Base-by-base conservation (phyloP, 1,140 invertebrate species). In the Geopemphigus sp. region DNA sequence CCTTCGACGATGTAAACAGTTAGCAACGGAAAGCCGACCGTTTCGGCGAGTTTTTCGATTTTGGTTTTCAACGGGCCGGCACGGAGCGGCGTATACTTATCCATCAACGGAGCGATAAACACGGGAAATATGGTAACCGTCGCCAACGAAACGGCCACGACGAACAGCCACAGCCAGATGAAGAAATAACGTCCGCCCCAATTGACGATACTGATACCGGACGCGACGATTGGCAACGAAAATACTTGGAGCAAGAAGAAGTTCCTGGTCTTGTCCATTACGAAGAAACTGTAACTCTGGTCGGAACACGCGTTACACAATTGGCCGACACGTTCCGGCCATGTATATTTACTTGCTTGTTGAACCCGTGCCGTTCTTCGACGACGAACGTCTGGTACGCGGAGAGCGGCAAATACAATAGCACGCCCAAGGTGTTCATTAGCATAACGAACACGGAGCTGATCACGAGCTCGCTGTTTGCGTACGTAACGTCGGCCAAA, bases 1-100 rank as follows among this genome's bases (percentile, higher is more conserved):
- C 90, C 96, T 89, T 99, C 96, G 12, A 99, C 97, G 81, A 99
- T 93, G 86, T 94, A 99, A n/a, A 99, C 86, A 86, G 99, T 97
- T 45, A 93, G 95, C 3, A 99, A 87, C 4, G 98, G 97, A 87
- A 98, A 99, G 61, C 93, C 88, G 19, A 99, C 89, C 76, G 90
- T 91, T 1, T 90, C 88, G 5, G 98, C 97, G 81, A 99, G 87
- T 82, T 90, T 88, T 87, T 99, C 96, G 85, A 99, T 99, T 80
- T 91, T 89, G 56, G 88, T 88, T 80, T 92, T 91, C 0, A 99
- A 86, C 59, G 93, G 90, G 66, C 97, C 97, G 81, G 98, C 94
- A 56, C 95, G 94, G n/a, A 99, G 86, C 26, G 96, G 95, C 19
- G 93, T 93, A 85, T 98, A 99, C 85, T 97, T 98, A 85, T 99